A percentile compares a stretch with the other conserved stretches of the same genome.
Conservation (phyloP, 92 coral and sea anemone genomes). For the Epizoanthus stellaris region DNA sequence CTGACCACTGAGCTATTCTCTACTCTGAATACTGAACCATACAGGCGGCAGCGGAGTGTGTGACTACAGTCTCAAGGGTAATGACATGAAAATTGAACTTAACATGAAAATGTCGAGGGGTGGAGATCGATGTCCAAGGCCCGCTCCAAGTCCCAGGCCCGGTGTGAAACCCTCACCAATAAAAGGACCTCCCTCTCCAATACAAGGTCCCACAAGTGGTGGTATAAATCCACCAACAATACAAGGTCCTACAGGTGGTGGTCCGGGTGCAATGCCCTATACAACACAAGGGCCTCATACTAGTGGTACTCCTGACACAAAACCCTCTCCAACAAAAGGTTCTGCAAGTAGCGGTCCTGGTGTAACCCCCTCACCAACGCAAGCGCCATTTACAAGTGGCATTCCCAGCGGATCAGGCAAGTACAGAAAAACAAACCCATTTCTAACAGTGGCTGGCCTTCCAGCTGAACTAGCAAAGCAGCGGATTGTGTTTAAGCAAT, state of each 20-base stretch:
- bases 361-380: background rate
- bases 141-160: background rate
- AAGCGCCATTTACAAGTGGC: too few species aligned
- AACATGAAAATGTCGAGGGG: conserved; percentile 14
- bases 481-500: too few species aligned
- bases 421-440: background rate
- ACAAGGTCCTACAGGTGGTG: background rate
- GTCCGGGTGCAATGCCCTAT: background rate
- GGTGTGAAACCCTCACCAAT: background rate
- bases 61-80: background rate
- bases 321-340: background rate
- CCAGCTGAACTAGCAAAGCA: too few species aligned
- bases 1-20: background rate
- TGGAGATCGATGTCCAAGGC: background rate
- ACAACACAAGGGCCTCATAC: too few species aligned
- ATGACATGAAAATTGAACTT: conserved; percentile 20
- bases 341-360: background rate
- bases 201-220: background rate
- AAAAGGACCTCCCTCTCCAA: background rate
- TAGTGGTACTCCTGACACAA: background rate
- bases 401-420: background rate
- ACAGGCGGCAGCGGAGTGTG: background rate
- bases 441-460: too few species aligned
- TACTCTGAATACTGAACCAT: background rate
- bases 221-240: background rate